Evolutionary conservation across 2,888 invertebrate genomes (phyloP).

Genomic region (Theodoxus fluviatilis): DNA sequence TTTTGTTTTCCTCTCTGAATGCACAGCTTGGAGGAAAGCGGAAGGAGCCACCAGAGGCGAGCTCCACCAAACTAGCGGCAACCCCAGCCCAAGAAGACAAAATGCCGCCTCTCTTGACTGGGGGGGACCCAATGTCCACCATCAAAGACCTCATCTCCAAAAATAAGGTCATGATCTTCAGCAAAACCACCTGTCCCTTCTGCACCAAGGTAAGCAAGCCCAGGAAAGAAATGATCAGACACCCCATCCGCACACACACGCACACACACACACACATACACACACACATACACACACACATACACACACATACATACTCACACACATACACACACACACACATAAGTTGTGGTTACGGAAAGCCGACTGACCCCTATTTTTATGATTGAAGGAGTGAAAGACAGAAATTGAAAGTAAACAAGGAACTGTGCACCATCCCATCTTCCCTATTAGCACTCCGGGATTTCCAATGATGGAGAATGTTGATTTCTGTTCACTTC

Average conservation of each 20-base stretch:
- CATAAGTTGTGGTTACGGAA: too few species aligned
- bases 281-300: neutral
- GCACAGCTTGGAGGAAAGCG: neutral
- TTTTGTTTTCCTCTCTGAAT: too few species aligned
- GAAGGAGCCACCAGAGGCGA: neutral
- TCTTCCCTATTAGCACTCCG: too few species aligned
- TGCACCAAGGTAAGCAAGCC: slow-evolving; percentile 65
- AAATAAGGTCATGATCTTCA: slow-evolving; percentile 68
- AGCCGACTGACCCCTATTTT: too few species aligned
- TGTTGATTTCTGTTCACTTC: too few species aligned
- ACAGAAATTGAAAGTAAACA: too few species aligned
- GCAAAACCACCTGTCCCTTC: slow-evolving; percentile 69
- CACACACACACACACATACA: neutral
- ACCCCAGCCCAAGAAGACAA: too few species aligned
- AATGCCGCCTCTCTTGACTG: slow-evolving; percentile 50
- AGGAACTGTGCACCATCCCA: too few species aligned
- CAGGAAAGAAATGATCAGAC: neutral
- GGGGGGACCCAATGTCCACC: slow-evolving; percentile 40
- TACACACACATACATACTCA: neutral
- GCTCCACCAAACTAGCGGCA: neutral
- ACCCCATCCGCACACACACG: neutral
- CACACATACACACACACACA: too few species aligned
- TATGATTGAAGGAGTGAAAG: too few species aligned
- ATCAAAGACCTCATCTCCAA: slow-evolving; percentile 56
- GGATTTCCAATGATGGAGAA: too few species aligned